Base-by-base conservation (phyloP, 2,797 vertebrate species). In the Lagocephalus sceleratus region DNA sequence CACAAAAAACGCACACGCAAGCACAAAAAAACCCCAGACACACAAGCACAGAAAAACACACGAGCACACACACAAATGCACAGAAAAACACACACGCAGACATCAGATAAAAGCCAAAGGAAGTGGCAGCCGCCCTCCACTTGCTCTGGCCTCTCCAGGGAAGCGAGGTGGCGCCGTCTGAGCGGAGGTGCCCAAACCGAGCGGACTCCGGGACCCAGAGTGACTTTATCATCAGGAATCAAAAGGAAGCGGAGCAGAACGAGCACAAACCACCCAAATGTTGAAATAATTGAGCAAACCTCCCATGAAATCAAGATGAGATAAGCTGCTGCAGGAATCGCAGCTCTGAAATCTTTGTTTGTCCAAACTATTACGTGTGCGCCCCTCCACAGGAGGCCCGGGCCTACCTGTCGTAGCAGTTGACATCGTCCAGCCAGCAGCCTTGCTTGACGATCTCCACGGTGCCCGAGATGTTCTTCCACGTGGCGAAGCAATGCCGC, bases 351-450 rank as follows among this genome's bases (percentile, higher is more conserved):
- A 14, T 0, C 3, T 35, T 8, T 2, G 3, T 8, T 29, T 29
- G 6, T 3, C 29, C 5, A 29, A 29, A 29, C 26, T 29, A 7
- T 29, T 29, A 5, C 26, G 10, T 9, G 2, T 29, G 26, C 2
- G 29, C 29, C 9, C 39, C 39, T 17, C 10, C 40, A 19, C n/a
- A n/a, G n/a, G n/a, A n/a, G n/a, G n/a, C n/a, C n/a, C n/a, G n/a
- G n/a, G n/a, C n/a, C 1, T 60, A 97, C 97, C 94, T 97, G 91
- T 99, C 95, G 21, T 99, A 98, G 79, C 97, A 99, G 87, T 98
- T 98, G 87, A 96, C 92, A 59, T 99, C 96, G 78, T 99, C 97
- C 61, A 98, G 88, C 97, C 97, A 99, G 90, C 97, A 99, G 63
- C 97, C 97, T 78, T 98, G 94, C 82, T 97, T 97, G 50, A 98